Evolutionary conservation across 2,113 vertebrate species (phyloP).

Genomic region (Boulengeromyrus knoepffleri): DNA sequence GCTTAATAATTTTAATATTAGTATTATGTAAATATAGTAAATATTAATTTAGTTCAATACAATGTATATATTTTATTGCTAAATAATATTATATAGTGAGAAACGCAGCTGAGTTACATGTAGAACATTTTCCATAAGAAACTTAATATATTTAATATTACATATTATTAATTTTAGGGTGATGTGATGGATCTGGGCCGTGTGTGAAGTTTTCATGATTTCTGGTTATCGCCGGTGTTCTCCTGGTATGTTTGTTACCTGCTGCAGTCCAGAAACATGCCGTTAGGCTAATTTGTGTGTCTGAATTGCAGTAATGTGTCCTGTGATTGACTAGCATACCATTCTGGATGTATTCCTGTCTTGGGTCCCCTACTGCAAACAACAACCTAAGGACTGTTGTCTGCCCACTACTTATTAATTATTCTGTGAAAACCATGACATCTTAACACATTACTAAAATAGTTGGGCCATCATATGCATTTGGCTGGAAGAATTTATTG

Average conservation of each 20-base stretch:
- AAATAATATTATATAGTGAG: not conserved
- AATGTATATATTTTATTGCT: not conserved
- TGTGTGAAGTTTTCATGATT: not conserved
- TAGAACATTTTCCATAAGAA: not conserved
- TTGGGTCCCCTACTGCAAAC: not conserved
- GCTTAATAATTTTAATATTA: not conserved
- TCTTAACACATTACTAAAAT: not conserved
- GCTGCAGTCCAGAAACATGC: not conserved
- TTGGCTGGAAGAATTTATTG: not conserved
- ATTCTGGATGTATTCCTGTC: not conserved
- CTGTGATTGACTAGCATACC: not conserved
- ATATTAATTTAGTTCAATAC: not conserved
- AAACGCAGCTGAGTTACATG: not conserved
- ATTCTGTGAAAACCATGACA: not conserved
- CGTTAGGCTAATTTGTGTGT: not conserved
- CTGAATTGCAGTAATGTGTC: not conserved
- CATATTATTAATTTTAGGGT: not conserved
- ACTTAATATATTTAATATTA: not conserved
- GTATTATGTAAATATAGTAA: not conserved
- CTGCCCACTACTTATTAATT: not conserved
- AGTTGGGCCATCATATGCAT: not conserved
- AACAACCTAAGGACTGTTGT: not conserved
- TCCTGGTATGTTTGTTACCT: not conserved
- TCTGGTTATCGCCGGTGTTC: not conserved
- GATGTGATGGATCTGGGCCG: not conserved